A percentile compares a stretch with the other conserved stretches of the same genome.
phyloP scores from a whole-genome alignment of 2,888 invertebrate species.

The Sphinx pinastri region DNA sequence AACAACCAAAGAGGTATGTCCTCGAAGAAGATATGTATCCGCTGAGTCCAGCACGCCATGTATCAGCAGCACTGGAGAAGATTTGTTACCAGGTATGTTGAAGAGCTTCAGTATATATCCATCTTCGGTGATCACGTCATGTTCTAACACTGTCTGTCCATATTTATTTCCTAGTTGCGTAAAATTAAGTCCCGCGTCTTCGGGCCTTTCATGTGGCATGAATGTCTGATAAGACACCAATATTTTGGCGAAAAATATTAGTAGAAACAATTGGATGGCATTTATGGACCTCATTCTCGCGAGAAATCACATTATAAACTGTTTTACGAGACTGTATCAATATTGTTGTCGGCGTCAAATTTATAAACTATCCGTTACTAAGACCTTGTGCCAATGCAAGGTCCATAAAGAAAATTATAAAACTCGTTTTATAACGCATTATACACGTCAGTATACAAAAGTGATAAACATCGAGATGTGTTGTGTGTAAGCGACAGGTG shows the following conservation, averaged over 20 bases:
- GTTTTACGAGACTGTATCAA: background rate
- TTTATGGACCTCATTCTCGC: background rate
- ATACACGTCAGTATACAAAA: background rate
- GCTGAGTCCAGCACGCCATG: conserved; percentile 50
- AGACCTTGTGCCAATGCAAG: background rate
- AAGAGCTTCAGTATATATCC: conserved; percentile 47
- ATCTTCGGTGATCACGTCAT: conserved; percentile 47
- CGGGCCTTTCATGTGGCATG: background rate
- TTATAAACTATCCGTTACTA: background rate
- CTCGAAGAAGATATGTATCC: conserved; percentile 50
- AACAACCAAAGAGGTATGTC: conserved; percentile 42
- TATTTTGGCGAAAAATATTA: background rate
- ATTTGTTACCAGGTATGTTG: conserved; percentile 41
- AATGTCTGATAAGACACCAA: background rate
- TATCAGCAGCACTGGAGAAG: conserved; percentile 39
- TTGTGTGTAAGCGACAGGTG: too few relatives aligned
- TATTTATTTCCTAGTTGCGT: conserved; percentile 34
- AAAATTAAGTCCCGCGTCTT: conserved; percentile 32
- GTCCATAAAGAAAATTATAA: background rate
- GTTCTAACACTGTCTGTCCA: conserved; percentile 38
- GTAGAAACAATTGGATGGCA: background rate
- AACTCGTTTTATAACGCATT: background rate
- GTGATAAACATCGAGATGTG: too few relatives aligned
- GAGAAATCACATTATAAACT: background rate
- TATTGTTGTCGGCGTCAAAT: background rate